Percentiles rank a stretch among this genome's conserved stretches.
Evolutionary conservation across 2,888 invertebrate genomes (phyloP).

Genomic region (Scrobipalpa atriplicella): DNA sequence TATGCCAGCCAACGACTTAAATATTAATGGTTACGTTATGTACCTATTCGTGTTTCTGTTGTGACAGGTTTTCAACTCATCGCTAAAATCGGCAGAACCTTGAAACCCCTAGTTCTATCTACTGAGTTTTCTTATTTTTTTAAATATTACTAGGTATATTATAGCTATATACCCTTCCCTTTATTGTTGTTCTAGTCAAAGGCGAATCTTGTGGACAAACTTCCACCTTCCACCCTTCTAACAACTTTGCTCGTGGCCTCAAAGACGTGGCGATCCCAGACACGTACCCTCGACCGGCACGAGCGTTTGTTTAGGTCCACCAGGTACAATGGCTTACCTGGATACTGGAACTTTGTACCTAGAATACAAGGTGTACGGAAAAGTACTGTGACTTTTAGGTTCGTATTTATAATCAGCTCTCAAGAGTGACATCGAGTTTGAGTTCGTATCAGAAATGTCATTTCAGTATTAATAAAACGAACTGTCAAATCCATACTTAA

Average conservation of each 20-base stretch:
- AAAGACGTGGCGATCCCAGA: slow-evolving; percentile 2
- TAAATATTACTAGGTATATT: not conserved
- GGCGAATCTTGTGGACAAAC: slow-evolving; percentile 1
- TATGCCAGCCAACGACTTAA: too few species aligned
- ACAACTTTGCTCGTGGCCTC: not conserved
- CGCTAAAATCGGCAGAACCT: too few species aligned
- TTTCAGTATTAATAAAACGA: too few species aligned
- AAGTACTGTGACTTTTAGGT: too few species aligned
- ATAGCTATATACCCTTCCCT: not conserved
- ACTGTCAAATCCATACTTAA: too few species aligned
- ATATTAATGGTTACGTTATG: too few species aligned
- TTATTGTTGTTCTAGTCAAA: not conserved
- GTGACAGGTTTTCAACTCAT: too few species aligned
- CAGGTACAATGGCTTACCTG: not conserved
- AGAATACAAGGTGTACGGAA: not conserved
- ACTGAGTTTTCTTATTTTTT: not conserved
- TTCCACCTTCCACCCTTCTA: not conserved
- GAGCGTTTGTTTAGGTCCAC: slow-evolving; percentile 21
- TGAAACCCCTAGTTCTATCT: too few species aligned
- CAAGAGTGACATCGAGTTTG: too few species aligned
- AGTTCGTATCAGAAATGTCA: too few species aligned
- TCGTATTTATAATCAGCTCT: too few species aligned
- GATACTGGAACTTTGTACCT: not conserved
- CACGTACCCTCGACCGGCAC: slow-evolving; percentile 4
- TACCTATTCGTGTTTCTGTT: too few species aligned